phyloP scores from a whole-genome alignment of 1,140 invertebrate genomes.

The Cotesia glomerata region DNA sequence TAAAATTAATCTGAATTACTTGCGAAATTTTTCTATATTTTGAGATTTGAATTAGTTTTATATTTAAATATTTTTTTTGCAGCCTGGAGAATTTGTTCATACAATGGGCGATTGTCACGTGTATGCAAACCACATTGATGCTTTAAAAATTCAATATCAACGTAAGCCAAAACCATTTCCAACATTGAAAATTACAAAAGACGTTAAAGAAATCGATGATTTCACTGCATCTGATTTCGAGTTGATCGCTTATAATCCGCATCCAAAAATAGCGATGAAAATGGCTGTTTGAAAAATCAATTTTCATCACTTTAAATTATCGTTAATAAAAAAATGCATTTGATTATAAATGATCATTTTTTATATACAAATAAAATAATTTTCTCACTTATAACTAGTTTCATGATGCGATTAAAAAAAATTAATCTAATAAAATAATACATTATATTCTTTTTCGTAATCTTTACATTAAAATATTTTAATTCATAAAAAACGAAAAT shows the following conservation, averaged over 20 bases:
- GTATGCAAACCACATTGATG: slow-evolving; percentile 90
- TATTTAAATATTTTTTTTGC: slow-evolving; percentile 39
- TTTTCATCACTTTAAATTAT: no score
- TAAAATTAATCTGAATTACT: slow-evolving; percentile 33
- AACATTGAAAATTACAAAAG: slow-evolving; percentile 75
- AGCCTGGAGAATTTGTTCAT: slow-evolving; percentile 96
- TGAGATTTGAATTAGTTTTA: background rate
- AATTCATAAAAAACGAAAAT: no score
- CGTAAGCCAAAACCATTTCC: slow-evolving; percentile 87
- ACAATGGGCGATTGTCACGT: slow-evolving; percentile 97
- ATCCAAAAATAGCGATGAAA: slow-evolving; percentile 91
- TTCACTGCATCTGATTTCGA: slow-evolving; percentile 90
- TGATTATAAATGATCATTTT: background rate
- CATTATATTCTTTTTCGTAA: no score
- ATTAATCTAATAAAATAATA: no score
- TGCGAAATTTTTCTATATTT: background rate
- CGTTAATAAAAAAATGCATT: no score
- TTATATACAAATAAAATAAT: background rate
- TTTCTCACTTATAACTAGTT: background rate
- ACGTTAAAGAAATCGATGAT: slow-evolving; percentile 84
- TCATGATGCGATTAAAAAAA: background rate
- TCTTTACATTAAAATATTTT: no score
- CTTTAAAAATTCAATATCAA: slow-evolving; percentile 83
- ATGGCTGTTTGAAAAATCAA: slow-evolving; percentile 86
- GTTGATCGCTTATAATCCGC: slow-evolving; percentile 85